Base-by-base conservation (phyloP, 2,113 vertebrate species). In the Nothoprocta perdicaria region DNA sequence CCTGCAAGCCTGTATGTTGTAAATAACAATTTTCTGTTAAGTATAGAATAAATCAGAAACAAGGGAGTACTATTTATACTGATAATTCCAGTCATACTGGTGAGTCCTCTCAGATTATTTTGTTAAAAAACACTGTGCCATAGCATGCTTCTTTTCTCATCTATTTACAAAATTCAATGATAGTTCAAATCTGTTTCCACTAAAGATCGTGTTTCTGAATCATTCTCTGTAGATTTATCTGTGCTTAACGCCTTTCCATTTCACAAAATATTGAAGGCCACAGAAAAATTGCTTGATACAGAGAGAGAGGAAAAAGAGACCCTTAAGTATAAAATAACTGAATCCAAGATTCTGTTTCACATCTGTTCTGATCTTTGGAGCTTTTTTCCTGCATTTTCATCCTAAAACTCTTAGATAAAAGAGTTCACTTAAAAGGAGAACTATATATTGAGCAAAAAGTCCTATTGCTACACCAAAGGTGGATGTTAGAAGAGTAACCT, bases 401-500 rank as follows among this genome's bases (percentile, higher is more conserved):
- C 9, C 57, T 65, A 29, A 16, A 78, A 71, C 18, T 31, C 43
- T 71, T 60, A 63, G 65, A 75, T 33, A 68, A 63, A 85, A 65
- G 21, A 53, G 9, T 58, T 86, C 63, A 43, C 12, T 29, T 78
- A 61, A 78, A 52, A 73, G 60, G n/a, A 26, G 50, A 60, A 18
- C 5, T 7, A 45, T 31, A 15, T 33, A 21, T 3, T 23, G 50
- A 29, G 9, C 26, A 68, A 48, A 81, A 58, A 58, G 29, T 13
- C 48, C 16, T 78, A 12, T 38, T 77, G 8, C n/a, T 27, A 53
- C 41, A 18, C 41, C 0, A 3, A 50, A 84, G 61, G 55, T 9
- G n/a, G 29, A 53, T 11, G 1, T 43, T 45, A 31, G 31, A 22
- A 60, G 4, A 40, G 8, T 4, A 14, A 31, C 0, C 1, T 68